A percentile compares a stretch with the other conserved stretches of the same genome.
Conservation (phyloP, 2,888 invertebrate species). For the Hypomecis atomaria region DNA sequence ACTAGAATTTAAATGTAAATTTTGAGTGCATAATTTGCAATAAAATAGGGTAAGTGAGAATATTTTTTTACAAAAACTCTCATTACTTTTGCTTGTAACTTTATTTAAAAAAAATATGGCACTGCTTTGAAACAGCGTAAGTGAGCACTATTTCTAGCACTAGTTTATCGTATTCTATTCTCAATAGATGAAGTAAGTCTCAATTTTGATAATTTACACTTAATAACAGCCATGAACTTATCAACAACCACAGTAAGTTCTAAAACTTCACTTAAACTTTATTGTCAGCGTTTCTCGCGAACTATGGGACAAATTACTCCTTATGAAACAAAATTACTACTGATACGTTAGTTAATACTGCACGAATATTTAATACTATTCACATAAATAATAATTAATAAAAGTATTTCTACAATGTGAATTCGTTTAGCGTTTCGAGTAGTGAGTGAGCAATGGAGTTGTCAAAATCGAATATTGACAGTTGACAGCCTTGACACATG, state of each 20-base stretch:
- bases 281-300: constrained; percentile 9
- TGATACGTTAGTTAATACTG: not conserved
- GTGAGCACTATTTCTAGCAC: not conserved
- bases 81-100: not conserved
- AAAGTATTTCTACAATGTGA: constrained; percentile 10
- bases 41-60: too few species aligned
- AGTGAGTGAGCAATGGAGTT: not conserved
- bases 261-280: constrained; percentile 24
- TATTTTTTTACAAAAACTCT: too few species aligned
- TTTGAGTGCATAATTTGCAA: too few species aligned
- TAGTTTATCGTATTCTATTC: not conserved
- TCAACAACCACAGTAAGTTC: constrained; percentile 19
- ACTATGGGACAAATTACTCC: not conserved
- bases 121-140: not conserved
- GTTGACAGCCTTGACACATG: not conserved
- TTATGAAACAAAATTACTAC: not conserved
- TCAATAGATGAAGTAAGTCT: not conserved
- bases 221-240: constrained; percentile 1
- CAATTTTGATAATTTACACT: constrained; percentile 4
- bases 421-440: constrained; percentile 12
- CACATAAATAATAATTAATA: constrained; percentile 7
- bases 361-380: constrained; percentile 1
- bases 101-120: not conserved
- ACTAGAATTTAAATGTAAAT: not conserved
- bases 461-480: not conserved